Evolutionary conservation across 2,113 vertebrate species (phyloP).

Genomic region (Accipiter virgatus): DNA sequence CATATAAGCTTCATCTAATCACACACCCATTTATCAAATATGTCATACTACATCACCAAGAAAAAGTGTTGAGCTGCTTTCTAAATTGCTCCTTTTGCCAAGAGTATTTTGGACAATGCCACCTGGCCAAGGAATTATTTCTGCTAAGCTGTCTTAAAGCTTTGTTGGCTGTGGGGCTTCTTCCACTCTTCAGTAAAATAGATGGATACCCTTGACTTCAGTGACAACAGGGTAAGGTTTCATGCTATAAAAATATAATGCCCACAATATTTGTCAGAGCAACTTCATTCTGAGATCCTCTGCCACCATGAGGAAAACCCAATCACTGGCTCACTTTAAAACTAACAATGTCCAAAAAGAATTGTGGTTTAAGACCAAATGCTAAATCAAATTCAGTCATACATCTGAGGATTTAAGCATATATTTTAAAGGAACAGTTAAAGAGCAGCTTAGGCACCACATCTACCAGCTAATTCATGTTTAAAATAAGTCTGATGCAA

Average conservation of each 20-base stretch:
- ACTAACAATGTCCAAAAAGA: not conserved
- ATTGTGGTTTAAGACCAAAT: conserved; percentile 24
- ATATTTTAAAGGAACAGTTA: not conserved
- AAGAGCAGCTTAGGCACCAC: not conserved
- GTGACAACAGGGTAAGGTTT: conserved; percentile 27
- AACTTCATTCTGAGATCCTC: conserved; percentile 4
- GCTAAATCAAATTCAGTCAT: conserved; percentile 18
- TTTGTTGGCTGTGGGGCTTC: not conserved
- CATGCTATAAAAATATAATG: conserved; percentile 8
- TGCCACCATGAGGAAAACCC: not conserved
- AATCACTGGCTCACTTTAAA: not conserved
- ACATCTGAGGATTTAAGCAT: not conserved
- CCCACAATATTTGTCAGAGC: conserved; percentile 47
- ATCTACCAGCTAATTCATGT: not conserved
- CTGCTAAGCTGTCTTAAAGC: conserved; percentile 29
- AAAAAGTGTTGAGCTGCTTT: not conserved
- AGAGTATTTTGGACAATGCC: conserved; percentile 33
- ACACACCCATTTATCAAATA: not conserved
- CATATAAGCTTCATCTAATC: not conserved
- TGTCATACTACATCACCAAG: not conserved
- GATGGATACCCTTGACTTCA: conserved; percentile 24
- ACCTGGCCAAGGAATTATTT: conserved; percentile 26
- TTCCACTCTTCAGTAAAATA: conserved; percentile 46
- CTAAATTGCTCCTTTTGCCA: conserved; percentile 20
- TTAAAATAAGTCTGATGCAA: not conserved